Evolutionary conservation across 2,113 vertebrate genomes (phyloP).

Genomic region (Myrmecophaga tridactyla): DNA sequence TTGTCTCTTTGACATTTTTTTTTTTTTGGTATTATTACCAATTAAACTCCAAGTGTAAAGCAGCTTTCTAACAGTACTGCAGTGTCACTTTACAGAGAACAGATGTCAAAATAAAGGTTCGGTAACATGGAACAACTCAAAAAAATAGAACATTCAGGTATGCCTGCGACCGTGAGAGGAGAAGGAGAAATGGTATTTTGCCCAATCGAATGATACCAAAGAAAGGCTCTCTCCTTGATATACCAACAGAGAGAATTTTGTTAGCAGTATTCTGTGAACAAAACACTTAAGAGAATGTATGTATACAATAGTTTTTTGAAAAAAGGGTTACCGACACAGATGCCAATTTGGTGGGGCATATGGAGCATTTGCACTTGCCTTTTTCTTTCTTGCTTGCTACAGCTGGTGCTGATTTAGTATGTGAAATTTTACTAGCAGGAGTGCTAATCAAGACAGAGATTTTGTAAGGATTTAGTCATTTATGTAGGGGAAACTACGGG

Average conservation of each 20-base stretch:
- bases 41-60: conserved; percentile 64
- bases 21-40: conserved; percentile 56
- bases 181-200: conserved; percentile 34
- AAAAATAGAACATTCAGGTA: conserved; percentile 41
- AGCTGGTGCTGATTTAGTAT: conserved; percentile 91
- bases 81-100: conserved; percentile 61
- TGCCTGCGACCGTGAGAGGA: conserved; percentile 57
- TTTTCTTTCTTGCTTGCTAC: conserved; percentile 90
- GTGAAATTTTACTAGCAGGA: conserved; percentile 92
- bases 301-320: conserved; percentile 87
- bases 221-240: conserved; percentile 78
- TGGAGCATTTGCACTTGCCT: conserved; percentile 90
- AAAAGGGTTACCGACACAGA: conserved; percentile 90
- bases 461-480: conserved; percentile 89
- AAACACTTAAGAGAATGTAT: conserved; percentile 90
- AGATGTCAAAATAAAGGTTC: conserved; percentile 78
- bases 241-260: conserved; percentile 85
- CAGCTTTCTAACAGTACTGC: conserved; percentile 59
- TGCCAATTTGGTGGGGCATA: conserved; percentile 90
- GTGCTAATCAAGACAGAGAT: conserved; percentile 90
- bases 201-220: conserved; percentile 67
- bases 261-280: conserved; percentile 87
- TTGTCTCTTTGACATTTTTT: conserved; percentile 67
- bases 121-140: conserved; percentile 61
- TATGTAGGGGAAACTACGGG: conserved; percentile 87